Evolutionary conservation across 2,888 invertebrate genomes (phyloP), one percentile per base, ranked within the genome.

Genomic region (Apantesis nais): DNA sequence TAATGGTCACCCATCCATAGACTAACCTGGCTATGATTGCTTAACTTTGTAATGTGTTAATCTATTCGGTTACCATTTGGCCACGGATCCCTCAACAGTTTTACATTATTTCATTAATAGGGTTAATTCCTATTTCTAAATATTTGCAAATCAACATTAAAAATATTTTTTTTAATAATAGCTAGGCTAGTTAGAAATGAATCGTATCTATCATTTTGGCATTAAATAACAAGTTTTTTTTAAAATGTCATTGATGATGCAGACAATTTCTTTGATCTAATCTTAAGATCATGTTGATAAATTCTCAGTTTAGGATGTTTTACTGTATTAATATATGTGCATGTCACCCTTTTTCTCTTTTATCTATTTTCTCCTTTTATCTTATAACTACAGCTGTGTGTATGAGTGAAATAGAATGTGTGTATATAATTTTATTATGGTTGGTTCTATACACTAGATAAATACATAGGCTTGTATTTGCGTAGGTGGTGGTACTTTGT

Each of bases 331-430:
- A 22, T 22, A 44, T 44, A 16, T 16, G 22, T n/a, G n/a, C 9
- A n/a, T n/a, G n/a, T 52, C 8, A 12, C 52, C n/a, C 25, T 52
- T 52, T 16, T 19, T 48, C 12, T 11, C 12, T 52, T 12, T 52
- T 11, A n/a, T n/a, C 25, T 48, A 48, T 48, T 48, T 25, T 52
- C 52, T 25, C 12, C 9, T 52, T 52, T n/a, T 52, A 25, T 52
- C 52, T 52, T 25, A 52, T n/a, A 11, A 25, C n/a, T 25, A 25
- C 25, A 52, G 11, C n/a, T 12, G 52, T 52, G n/a, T 52, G 52
- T 25, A 52, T n/a, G 52, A 52, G 52, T 52, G n/a, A 52, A 52
- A 52, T 52, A 52, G 48, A n/a, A n/a, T 52, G 48, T 52, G n/a
- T n/a, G 48, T 52, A 8, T 52, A n/a, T 52, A 52, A 52, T 52